Conservation (phyloP, 2,797 vertebrate species). For the Rhodeus uyekii region DNA sequence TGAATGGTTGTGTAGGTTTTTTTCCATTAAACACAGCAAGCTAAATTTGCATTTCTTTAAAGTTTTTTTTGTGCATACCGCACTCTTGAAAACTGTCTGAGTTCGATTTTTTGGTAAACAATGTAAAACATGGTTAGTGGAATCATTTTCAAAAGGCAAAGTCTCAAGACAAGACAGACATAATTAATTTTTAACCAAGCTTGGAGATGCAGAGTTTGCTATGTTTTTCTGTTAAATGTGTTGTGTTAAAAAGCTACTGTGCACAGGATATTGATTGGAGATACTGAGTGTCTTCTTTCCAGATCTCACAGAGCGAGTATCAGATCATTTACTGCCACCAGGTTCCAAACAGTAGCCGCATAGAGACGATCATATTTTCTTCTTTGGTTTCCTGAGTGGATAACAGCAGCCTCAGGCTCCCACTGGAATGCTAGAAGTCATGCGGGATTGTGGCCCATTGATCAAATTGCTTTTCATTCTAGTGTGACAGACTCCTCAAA, state of each 20-base stretch:
- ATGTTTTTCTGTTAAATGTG: background rate
- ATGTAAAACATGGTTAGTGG: background rate
- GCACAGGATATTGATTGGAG: background rate
- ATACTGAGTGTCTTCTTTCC: background rate
- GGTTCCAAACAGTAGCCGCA: constrained; percentile 46
- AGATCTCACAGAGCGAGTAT: background rate
- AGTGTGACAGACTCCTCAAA: constrained; percentile 31
- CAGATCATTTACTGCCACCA: background rate
- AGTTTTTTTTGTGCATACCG: constrained; percentile 33
- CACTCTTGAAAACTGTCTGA: constrained; percentile 32
- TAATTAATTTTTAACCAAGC: background rate
- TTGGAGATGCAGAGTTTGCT: background rate
- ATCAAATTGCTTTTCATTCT: constrained; percentile 33
- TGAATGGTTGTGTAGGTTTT: background rate
- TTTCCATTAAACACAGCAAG: too few species aligned
- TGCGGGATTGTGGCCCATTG: constrained; percentile 16
- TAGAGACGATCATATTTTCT: constrained; percentile 27
- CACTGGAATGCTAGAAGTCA: constrained; percentile 37
- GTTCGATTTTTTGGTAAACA: background rate
- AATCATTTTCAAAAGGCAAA: background rate
- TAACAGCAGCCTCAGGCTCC: constrained; percentile 11
- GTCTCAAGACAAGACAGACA: constrained; percentile 3
- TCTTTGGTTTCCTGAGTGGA: constrained; percentile 38
- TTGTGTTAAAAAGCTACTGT: constrained; percentile 5
- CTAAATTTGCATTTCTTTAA: too few species aligned